Evolutionary conservation across 2,888 invertebrate species (phyloP).

Genomic region (Nipponacmea schrenckii): DNA sequence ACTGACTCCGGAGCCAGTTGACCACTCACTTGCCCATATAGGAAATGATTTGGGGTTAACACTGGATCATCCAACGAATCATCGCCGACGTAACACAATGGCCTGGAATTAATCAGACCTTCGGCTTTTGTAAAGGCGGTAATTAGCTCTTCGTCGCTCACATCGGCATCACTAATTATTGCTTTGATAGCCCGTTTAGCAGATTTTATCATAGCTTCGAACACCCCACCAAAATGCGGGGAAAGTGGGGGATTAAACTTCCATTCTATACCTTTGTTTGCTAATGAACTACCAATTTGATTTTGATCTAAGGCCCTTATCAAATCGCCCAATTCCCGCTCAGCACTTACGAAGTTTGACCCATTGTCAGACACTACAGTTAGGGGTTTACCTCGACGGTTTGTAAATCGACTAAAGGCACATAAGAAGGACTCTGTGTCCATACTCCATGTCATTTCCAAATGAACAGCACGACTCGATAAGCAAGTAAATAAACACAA

Average conservation of each 20-base stretch:
- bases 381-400: constrained; percentile 11
- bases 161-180: constrained; percentile 18
- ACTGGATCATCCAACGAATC: not conserved
- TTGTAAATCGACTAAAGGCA: constrained; percentile 11
- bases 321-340: constrained; percentile 1
- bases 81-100: constrained; percentile 24
- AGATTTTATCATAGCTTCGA: constrained; percentile 26
- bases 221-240: constrained; percentile 18
- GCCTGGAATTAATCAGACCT: constrained; percentile 20
- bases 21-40: constrained; percentile 24
- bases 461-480: constrained; percentile 16
- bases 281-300: not conserved
- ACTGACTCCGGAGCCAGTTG: constrained; percentile 31
- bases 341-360: constrained; percentile 12
- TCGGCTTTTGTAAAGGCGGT: constrained; percentile 17
- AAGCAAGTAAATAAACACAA: constrained; percentile 17
- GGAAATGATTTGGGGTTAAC: constrained; percentile 20
- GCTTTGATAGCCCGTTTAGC: constrained; percentile 21
- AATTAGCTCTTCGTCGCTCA: constrained; percentile 19
- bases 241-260: constrained; percentile 15
- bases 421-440: too few relatives aligned
- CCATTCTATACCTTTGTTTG: constrained; percentile 15
- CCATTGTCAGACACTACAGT: constrained; percentile 14
- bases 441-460: constrained; percentile 18
- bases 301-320: not conserved